Evolutionary conservation across 2,113 vertebrate genomes (phyloP), one percentile per base, ranked within the genome.

Genomic region (Nycticorax nycticorax): DNA sequence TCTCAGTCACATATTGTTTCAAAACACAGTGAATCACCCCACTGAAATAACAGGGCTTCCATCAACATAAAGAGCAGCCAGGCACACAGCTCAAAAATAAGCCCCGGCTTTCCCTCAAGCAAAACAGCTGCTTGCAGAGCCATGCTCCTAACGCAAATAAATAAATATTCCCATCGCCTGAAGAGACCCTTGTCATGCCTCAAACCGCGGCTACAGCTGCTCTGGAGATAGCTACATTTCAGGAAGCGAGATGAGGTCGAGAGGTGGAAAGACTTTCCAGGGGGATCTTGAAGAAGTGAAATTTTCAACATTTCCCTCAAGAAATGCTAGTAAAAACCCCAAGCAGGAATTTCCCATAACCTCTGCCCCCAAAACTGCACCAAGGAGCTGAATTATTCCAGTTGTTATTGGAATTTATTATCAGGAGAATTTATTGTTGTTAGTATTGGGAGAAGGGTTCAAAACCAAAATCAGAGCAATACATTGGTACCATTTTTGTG

Each of bases 11-110:
- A 52, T 59, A 94, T 53, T 94, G 94, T 95, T 96, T 95, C 94
- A 96, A 96, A 97, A 96, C 92, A 95, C 57, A 82, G 87, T 94
- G 94, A 95, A 95, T 92, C 96, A 96, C 63, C 57, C 50, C 39
- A 19, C 86, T 89, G 89, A 96, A 97, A 89, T 93, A 92, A 95
- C 91, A 97, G 84, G 45, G 75, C 74, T 95, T 92, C 92, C 87
- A 89, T 96, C 89, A 94, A 94, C 91, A 74, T 9, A 69, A 66
- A 89, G 77, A 95, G 57, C 82, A 95, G 92, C 81, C 80, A 66
- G 74, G 94, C 89, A 94, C 80, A 82, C 0, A 2, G 89, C 84
- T 95, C 94, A 85, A 76, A 89, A 95, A 87, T 75, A 93, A 96
- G 94, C 55, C 71, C 74, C 16, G 0, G 81, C 81, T 93, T 93